Evolutionary conservation across 2,888 invertebrate species (phyloP), one percentile per base, ranked within the genome.

Genomic region (Synergus japonicus): DNA sequence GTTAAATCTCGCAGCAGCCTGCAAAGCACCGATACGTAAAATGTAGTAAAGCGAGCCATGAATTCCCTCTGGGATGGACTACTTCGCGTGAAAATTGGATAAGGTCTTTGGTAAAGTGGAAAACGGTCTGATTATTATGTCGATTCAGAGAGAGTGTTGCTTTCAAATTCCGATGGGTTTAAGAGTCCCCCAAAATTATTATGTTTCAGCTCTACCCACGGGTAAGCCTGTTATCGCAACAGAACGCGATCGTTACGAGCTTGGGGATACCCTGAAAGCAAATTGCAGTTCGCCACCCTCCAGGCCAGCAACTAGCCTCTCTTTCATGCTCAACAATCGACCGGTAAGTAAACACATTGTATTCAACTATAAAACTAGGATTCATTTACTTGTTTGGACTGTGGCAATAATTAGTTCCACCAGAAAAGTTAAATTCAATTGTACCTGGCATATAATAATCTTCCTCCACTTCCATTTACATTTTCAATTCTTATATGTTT

Each of bases 281-380:
- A 97, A 97, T 93, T 97, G 97, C 92, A 95, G 96, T n/a, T 95
- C 96, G 7, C 94, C 95, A 8, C 95, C 96, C 7, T 96, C 96
- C n/a, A 94, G 94, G 85, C 97, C 97, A 10, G 94, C 95, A 58
- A 95, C 95, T 49, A 94, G 95, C 85, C 94, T 97, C 82, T 96
- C 95, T 88, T 96, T 97, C 87, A 94, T 94, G 86, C 94, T 97
- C 85, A 97, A 97, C 92, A 96, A 96, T 90, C 94, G 95, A 88
- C 94, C 95, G 93, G 97, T 97, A 92, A 96, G 96, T 94, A 89
- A 76, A 60, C 60, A 63, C 73, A 73, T 73, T 37, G 37, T 37
- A 41, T 54, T 73, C n/a, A 54, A 73, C 22, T 29, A 29, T 46
- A 69, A 18, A 54, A 37, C 37, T n/a, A 7, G 29, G 29, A 37